Base-by-base conservation (phyloP, 2,113 vertebrate species). In the Catagonus wagneri region DNA sequence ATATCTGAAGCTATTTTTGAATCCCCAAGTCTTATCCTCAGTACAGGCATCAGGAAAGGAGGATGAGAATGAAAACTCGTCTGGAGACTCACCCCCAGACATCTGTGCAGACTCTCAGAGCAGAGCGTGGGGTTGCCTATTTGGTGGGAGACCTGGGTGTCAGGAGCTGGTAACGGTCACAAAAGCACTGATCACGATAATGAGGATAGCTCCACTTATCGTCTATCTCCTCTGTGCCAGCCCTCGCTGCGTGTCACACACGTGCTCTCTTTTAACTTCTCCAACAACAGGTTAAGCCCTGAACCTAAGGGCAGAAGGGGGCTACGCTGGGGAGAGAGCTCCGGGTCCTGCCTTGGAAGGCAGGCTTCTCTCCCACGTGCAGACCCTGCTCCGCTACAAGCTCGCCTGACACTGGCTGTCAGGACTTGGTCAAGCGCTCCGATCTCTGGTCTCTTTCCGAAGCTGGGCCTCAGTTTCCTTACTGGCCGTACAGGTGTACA, bases 1-100 rank as follows among this genome's bases (percentile, higher is more conserved):
- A 54, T 69, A 68, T 91, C 69, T 78, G 61, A 83, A 81, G 71
- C 72, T 88, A 80, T 80, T 90, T 93, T 61, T 92, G 65, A 50
- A 79, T 87, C 54, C 7, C 16, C 32, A 72, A n/a, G 58, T 79
- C 74, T 80, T 80, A 92, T 75, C 60, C 52, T 95, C 84, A 90
- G 39, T n/a, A 58, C 7, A 60, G 29, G 60, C 76, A 54, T 36
- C 52, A 60, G 89, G 61, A 90, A 74, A 69, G 13, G 75, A 81
- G 56, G 72, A 58, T 69, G 34, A 88, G 27, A 76, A 29, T 50
- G 74, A 81, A 13, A 69, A 32, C 27, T 71, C 60, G 65, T 60
- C 63, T 54, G 52, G 83, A 7, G 76, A 83, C 76, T 54, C 69
- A 34, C 22, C 34, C 50, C 32, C 0, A 0, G 65, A n/a, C 36